phyloP scores from a whole-genome alignment of 2,797 vertebrate species.

The Danio jaintianensis region DNA sequence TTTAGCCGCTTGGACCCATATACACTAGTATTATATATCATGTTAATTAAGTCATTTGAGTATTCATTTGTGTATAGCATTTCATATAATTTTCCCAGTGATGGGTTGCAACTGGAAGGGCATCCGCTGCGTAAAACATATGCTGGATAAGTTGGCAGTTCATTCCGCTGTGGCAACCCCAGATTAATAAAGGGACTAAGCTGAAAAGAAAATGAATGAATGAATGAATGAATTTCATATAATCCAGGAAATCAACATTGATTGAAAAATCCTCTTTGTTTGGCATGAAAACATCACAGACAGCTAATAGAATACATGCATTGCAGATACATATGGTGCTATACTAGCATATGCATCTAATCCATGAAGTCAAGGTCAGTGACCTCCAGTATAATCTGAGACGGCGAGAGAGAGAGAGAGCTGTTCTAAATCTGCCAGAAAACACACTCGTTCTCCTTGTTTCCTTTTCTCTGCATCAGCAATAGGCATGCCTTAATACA shows the following conservation, averaged over 20 bases:
- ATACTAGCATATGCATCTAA: conserved; percentile 15
- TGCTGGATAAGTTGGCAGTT: no score
- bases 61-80: neutral
- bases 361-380: conserved; percentile 21
- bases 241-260: neutral
- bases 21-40: neutral
- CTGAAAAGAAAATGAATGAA: no score
- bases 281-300: conserved; percentile 7
- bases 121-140: no score
- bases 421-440: conserved; percentile 25
- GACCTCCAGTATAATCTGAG: conserved; percentile 34
- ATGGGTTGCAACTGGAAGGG: no score
- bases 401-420: neutral
- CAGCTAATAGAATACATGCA: conserved; percentile 22
- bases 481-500: conserved; percentile 57
- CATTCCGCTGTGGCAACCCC: no score
- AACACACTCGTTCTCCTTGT: neutral
- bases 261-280: conserved; percentile 11
- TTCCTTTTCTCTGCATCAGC: neutral
- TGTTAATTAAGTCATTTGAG: neutral
- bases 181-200: no score
- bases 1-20: neutral
- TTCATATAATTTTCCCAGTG: neutral
- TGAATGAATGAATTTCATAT: no score
- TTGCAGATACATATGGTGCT: conserved; percentile 14